Base-by-base conservation (phyloP, 2,888 invertebrate species). In the Synergus itoensis region DNA sequence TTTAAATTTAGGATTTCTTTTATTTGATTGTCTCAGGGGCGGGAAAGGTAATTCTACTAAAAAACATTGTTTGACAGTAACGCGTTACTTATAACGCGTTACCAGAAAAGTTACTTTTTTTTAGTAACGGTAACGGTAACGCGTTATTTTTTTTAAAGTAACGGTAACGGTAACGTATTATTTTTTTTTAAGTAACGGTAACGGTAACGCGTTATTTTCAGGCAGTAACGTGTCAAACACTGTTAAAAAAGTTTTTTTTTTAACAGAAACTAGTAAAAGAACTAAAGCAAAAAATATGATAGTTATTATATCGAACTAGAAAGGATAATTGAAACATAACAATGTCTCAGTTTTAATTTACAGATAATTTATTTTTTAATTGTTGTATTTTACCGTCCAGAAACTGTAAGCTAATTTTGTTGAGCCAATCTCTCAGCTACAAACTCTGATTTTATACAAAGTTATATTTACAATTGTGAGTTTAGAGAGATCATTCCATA, bases 311-410 rank as follows among this genome's bases (percentile, higher is more conserved):
- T 28, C 14, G 21, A 36, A 63, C 7, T 63, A 28, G 16, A 11
- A 63, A 21, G 9, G 21, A 69, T 69, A 48, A 45, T 69, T 69
- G 28, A 8, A 45, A 43, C 4, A 18, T 21, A 11, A 60, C 12
- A 60, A 7, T 45, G 1, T 21, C 2, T 11, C 11, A 60, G 11
- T 12, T 21, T 3, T 48, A 28, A 14, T 43, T 9, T 43, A 14
- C 16, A 28, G 16, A 28, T 69, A 64, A 36, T 41, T 64, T 64
- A 41, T 40, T 64, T 64, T 36, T 64, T 16, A 64, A 14, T 40
- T 9, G 9, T 64, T 64, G 41, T n/a, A 40, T 64, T 41, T 41
- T n/a, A 64, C 28, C 48, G 69, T 69, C 69, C 69, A 16, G 48
- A 48, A 69, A 69, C 28, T 28, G 8, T 18, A 28, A 18, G 9